Evolutionary conservation across 2,113 vertebrate species (phyloP).

Genomic region (Anhinga rufa): DNA sequence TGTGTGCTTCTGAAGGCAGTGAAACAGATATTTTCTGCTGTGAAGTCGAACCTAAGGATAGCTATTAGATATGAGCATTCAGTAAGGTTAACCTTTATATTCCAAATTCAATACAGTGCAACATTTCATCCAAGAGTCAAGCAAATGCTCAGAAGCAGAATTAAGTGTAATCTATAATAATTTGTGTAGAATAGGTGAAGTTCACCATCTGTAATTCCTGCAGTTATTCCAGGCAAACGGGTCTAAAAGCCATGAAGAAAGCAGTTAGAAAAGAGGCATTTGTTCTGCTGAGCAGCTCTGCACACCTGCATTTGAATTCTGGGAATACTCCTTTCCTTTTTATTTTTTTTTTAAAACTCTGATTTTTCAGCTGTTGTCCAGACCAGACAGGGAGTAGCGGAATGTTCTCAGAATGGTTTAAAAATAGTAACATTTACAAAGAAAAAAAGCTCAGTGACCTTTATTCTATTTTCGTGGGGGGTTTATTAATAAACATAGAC

Average conservation of each 20-base stretch:
- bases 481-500: constrained; percentile 36
- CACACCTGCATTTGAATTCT: constrained; percentile 4
- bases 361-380: constrained; percentile 14
- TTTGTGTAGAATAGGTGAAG: neutral
- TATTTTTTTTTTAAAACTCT: neutral
- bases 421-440: constrained; percentile 43
- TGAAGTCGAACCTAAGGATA: neutral
- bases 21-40: neutral
- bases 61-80: neutral
- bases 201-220: neutral
- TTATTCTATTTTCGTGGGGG: constrained; percentile 39
- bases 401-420: constrained; percentile 57
- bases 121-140: neutral
- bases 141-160: neutral
- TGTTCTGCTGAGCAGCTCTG: neutral
- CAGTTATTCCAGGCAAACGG: neutral
- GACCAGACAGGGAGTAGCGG: neutral
- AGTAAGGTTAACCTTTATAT: neutral
- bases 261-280: neutral
- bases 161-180: neutral
- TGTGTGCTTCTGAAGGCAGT: neutral
- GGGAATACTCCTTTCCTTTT: neutral
- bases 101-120: neutral
- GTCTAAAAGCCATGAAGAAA: neutral
- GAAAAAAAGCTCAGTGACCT: constrained; percentile 18